A percentile compares a stretch with the other conserved stretches of the same genome.
phyloP scores from a whole-genome alignment of 2,888 invertebrate genomes.

The Ecliptopera silaceata region DNA sequence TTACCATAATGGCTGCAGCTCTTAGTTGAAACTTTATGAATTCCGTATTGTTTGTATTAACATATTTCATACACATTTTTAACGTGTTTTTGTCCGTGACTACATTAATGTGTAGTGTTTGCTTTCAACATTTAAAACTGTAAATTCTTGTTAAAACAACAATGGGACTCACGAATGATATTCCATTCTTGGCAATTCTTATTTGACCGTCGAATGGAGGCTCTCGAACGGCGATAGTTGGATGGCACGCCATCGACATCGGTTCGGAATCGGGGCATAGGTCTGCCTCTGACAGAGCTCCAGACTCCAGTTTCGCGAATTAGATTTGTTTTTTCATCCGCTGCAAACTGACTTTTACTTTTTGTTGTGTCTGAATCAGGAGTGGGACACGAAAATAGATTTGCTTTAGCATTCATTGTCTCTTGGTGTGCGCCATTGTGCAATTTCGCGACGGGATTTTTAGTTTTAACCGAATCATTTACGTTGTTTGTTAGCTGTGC shows the following conservation, averaged over 20 bases:
- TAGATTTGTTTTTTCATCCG: slow-evolving; percentile 47
- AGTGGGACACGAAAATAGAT: slow-evolving; percentile 41
- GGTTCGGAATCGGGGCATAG: slow-evolving; percentile 38
- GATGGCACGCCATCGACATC: slow-evolving; percentile 33
- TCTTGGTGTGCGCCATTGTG: slow-evolving; percentile 26
- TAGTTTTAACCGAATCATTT: slow-evolving; percentile 3
- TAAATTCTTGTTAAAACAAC: neutral
- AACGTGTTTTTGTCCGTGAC: neutral
- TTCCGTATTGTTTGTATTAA: neutral
- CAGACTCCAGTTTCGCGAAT: slow-evolving; percentile 46
- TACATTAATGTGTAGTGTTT: neutral
- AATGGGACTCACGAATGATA: neutral
- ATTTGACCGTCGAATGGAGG: neutral
- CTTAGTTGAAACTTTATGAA: slow-evolving; percentile 8
- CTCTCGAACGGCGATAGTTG: slow-evolving; percentile 22
- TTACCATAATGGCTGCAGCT: slow-evolving; percentile 27
- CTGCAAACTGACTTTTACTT: slow-evolving; percentile 45
- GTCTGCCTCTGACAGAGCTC: slow-evolving; percentile 47
- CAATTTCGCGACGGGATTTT: slow-evolving; percentile 16
- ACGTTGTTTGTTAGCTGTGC: neutral
- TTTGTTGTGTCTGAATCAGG: slow-evolving; percentile 51
- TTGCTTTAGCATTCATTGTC: slow-evolving; percentile 33
- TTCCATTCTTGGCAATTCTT: slow-evolving; percentile 1
- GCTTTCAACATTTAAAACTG: neutral
- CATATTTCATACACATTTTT: neutral